Base-by-base conservation (phyloP, 2,888 invertebrate genomes). In the Hirtodrosophila confusa region DNA sequence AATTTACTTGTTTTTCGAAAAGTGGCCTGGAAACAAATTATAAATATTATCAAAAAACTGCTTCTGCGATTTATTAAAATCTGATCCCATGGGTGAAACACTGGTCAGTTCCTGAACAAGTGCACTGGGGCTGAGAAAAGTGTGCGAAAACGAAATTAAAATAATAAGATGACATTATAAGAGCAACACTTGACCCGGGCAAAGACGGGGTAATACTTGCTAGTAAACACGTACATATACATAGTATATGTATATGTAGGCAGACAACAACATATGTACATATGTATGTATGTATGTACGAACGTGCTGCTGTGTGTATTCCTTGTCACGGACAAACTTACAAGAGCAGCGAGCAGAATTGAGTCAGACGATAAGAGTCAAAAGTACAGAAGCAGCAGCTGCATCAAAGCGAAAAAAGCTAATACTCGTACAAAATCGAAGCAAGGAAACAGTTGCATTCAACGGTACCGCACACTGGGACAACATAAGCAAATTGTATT, bases 261-360 rank as follows among this genome's bases (percentile, higher is more conserved):
- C 48, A 49, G 47, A 0, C 41, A 55, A 33, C 43, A 39, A 29
- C 43, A 17, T 17, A 49, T 50, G 2, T 11, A 11, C 4, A 10
- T 4, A 50, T 33, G 5, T 67, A 9, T 5, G 11, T 29, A 8
- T 7, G 43, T 36, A 27, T 50, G 2, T n/a, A 31, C 39, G 48
- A 31, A 31, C 9, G 31, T 31, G 31, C 31, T 29, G 27, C n/a
- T 36, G 29, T 24, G 8, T 49, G 51, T 51, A 62, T 44, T 64
- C 64, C 57, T 50, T 69, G 60, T 44, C 60, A 51, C 61, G 60
- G 74, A 64, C 49, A 29, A 74, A 39, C 39, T 44, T 40, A 54
- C 31, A 54, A 62, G 65, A 43, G 45, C 48, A 65, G 58, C 49
- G 56, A 58, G 51, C 40, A 57, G 58, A 63, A 58, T 57, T 62